Conservation (phyloP, 2,113 vertebrate species). For the Otis tarda region DNA sequence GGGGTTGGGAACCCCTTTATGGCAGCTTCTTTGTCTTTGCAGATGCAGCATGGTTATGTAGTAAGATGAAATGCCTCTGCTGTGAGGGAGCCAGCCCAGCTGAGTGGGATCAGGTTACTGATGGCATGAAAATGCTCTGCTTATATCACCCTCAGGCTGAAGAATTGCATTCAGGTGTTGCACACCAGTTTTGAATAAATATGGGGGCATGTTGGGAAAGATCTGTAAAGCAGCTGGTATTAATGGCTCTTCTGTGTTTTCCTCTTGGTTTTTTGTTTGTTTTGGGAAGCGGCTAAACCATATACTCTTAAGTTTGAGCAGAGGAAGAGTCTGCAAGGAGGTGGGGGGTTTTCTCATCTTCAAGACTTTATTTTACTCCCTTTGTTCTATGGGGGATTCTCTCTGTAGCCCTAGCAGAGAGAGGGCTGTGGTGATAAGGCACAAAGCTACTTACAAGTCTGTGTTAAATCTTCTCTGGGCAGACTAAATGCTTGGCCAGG, state of each 20-base stretch:
- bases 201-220: not conserved
- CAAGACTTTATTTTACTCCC: not conserved
- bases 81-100: slow-evolving; percentile 65
- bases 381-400: not conserved
- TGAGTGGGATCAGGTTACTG: slow-evolving; percentile 60
- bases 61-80: slow-evolving; percentile 64
- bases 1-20: slow-evolving; percentile 7
- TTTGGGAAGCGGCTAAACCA: not conserved
- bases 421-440: not conserved
- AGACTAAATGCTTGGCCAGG: not conserved
- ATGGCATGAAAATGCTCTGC: slow-evolving; percentile 49
- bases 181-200: slow-evolving; percentile 39
- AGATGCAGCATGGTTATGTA: slow-evolving; percentile 49
- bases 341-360: not conserved
- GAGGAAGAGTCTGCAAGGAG: not conserved
- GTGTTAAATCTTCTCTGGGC: not conserved
- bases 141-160: slow-evolving; percentile 54
- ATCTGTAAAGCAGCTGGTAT: not conserved
- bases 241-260: not conserved
- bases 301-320: not conserved
- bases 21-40: slow-evolving; percentile 51
- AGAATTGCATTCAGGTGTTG: slow-evolving; percentile 75
- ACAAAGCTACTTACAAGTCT: not conserved
- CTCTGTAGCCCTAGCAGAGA: not conserved
- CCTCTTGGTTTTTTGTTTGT: not conserved